Evolutionary conservation across 2,888 invertebrate genomes (phyloP), one percentile per base, ranked within the genome.

Genomic region (Mayetiola destructor): DNA sequence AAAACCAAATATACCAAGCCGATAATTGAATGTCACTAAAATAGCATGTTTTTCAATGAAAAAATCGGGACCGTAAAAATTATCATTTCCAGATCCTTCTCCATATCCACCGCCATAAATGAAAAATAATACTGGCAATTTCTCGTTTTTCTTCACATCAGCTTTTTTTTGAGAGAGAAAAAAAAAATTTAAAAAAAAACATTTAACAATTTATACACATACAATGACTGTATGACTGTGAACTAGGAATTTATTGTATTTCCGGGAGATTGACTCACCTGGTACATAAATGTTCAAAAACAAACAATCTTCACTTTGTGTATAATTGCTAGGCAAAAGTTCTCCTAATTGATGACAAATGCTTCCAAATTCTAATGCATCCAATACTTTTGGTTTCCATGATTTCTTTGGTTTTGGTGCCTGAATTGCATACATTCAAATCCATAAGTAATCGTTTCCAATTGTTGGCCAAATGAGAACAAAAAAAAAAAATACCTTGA

Each of bases 1-100:
- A 67, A 88, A 87, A 53, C 88, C 85, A 58, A 71, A 73, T 9
- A 82, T 80, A 40, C 86, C 85, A n/a, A 86, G 64, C 52, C 86
- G 74, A 64, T 85, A 86, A 67, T 82, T 84, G 0, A 86, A 64
- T 12, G 80, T 83, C 0, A 56, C 56, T 8, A 56, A n/a, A 39
- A 57, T 57, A 12, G 53, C 57, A 57, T 53, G 16, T 53, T 57
- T 18, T 18, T 57, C 37, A 6, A 57, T 39, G 1, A 57, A n/a
- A 27, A 42, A 57, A 27, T 57, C 57, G 6, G 57, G 55, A 9
- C 57, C 57, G 29, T 32, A 32, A 1, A 55, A 20, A 18, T 39
- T 39, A 20, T 48, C 48, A 27, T 48, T 27, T 16, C 42, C 40
- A 1, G 57, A 20, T 1, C 54, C 30, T 23, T 40, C 42, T 9